Evolutionary conservation across 2,797 vertebrate genomes (phyloP).

Genomic region (Danio aesculapii): DNA sequence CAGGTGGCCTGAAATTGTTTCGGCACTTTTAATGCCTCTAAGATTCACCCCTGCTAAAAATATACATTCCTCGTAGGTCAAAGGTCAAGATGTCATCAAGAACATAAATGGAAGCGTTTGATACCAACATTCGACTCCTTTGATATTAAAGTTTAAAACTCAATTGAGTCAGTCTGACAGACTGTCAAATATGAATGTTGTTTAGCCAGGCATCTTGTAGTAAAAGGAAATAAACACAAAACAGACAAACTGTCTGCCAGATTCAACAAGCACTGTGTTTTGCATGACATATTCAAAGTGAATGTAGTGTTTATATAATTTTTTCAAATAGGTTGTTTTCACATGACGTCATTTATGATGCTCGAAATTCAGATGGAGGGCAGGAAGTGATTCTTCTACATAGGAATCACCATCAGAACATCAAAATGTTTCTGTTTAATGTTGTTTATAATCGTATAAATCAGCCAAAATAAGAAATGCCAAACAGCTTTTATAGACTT

Average conservation of each 20-base stretch:
- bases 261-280: not conserved
- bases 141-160: not conserved
- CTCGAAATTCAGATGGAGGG: too few relatives aligned
- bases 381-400: too few relatives aligned
- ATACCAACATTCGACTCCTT: not conserved
- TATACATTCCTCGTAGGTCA: conserved; percentile 54
- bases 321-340: not conserved
- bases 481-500: too few relatives aligned
- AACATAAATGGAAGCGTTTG: not conserved
- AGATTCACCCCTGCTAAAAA: conserved; percentile 45
- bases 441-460: too few relatives aligned
- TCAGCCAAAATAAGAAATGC: too few relatives aligned
- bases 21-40: conserved; percentile 6
- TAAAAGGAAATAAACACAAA: not conserved
- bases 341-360: too few relatives aligned
- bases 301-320: not conserved
- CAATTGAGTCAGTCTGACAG: not conserved
- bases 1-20: not conserved
- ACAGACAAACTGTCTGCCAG: not conserved
- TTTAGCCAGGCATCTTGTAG: not conserved
- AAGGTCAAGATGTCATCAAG: conserved; percentile 46
- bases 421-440: too few relatives aligned
- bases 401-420: too few relatives aligned
- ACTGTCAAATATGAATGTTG: not conserved
- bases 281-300: not conserved